phyloP scores from a whole-genome alignment of 2,797 vertebrate species.

The Gobio occitaniae region DNA sequence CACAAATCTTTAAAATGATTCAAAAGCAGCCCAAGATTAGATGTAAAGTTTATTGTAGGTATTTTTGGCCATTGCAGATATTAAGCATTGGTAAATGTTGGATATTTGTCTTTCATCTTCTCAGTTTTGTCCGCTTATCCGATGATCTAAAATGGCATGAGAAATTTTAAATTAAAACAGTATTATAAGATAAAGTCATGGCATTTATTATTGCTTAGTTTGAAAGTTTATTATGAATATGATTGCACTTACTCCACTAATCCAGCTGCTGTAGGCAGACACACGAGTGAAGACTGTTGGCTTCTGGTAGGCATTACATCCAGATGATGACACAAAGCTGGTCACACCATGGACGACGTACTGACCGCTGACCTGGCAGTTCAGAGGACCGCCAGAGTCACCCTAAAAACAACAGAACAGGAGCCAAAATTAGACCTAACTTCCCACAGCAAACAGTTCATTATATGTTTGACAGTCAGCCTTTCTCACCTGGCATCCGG shows the following conservation, averaged over 20 bases:
- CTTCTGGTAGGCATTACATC: slow-evolving; percentile 81
- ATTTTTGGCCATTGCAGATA: background rate
- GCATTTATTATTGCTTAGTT: background rate
- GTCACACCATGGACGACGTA: slow-evolving; percentile 87
- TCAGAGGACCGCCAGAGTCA: slow-evolving; percentile 90
- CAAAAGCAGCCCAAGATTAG: background rate
- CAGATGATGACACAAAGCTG: slow-evolving; percentile 88
- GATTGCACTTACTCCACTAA: slow-evolving; percentile 80
- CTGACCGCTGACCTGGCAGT: slow-evolving; percentile 80
- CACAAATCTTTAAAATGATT: background rate
- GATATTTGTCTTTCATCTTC: background rate
- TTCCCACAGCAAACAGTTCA: background rate
- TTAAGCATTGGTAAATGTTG: background rate
- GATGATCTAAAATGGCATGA: background rate
- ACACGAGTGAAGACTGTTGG: slow-evolving; percentile 84
- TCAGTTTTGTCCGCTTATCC: slow-evolving; percentile 7
- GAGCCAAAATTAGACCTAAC: background rate
- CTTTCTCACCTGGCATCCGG: slow-evolving; percentile 86
- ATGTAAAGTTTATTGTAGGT: slow-evolving; percentile 13
- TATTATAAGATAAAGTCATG: background rate
- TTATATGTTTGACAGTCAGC: background rate
- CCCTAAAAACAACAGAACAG: slow-evolving; percentile 77
- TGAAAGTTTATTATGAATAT: background rate
- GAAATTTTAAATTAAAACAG: background rate
- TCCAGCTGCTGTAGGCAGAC: slow-evolving; percentile 86